Base-by-base conservation (phyloP, 2,888 invertebrate species). In the Litoditis marina region DNA sequence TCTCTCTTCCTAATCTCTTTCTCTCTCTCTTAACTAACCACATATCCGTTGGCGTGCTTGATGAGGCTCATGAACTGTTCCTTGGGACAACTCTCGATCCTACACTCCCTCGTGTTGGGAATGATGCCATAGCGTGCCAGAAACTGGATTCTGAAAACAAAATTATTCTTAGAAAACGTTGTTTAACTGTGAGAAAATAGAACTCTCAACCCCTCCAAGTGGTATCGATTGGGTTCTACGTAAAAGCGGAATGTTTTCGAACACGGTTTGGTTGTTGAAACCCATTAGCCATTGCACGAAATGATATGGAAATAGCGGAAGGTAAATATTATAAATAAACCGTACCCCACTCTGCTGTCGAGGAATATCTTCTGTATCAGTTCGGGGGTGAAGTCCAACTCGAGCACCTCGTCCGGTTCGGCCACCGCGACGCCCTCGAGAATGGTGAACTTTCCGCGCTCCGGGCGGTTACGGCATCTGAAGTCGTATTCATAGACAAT, bases 31-130 rank as follows among this genome's bases (percentile, higher is more conserved):
- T 5, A 39, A 63, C 57, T 50, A 30, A 72, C 71, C 62, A 73
- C 73, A 51, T 70, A 73, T 25, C 73, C 73, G 25, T 73, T 70
- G n/a, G 73, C 68, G 50, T 73, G 73, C 49, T 73, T 73, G 47
- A 73, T 73, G 22, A 73, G 54, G 63, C 68, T 68, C 73, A 73
- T 70, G 8, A 73, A 42, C 34, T 73, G 73, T 55, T 73, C 73
- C 36, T 71, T 70, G 8, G 73, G 70, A 58, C 73, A 73, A 25
- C 65, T 65, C 27, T 58, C 57, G 0, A 73, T 65, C 39, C 65
- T 65, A 39, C 73, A 73, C 11, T 66, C 65, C 32, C 73, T 30
- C 13, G 66, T 66, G 56, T 73, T 73, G n/a, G 73, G 73, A 27
- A 73, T 73, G 2, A 73, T 58, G 39, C 73, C 73, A 28, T 71